phyloP scores from a whole-genome alignment of 2,888 invertebrate genomes.

The Hirtodrosophila trivittata region DNA sequence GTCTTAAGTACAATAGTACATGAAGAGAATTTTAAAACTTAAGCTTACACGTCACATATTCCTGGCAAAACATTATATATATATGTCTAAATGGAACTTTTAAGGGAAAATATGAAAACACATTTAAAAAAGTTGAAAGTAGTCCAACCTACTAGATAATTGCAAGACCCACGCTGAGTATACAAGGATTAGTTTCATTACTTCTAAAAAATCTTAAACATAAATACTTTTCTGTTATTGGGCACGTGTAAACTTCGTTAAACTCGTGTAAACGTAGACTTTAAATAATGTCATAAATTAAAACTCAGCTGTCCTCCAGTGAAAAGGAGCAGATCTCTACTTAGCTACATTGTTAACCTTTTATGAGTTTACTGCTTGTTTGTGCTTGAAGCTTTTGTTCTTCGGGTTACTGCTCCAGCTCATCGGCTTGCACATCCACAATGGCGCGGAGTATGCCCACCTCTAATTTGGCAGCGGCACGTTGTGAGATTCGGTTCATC shows the following conservation, averaged over 20 bases:
- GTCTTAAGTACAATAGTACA: too few species aligned
- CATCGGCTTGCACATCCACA: conserved; percentile 82
- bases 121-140: too few species aligned
- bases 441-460: conserved; percentile 82
- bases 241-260: conserved; percentile 4
- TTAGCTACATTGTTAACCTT: conserved; percentile 24
- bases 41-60: too few species aligned
- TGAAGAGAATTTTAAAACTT: too few species aligned
- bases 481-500: conserved; percentile 80
- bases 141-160: too few species aligned
- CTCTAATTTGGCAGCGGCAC: conserved; percentile 81
- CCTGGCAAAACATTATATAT: too few species aligned
- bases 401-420: conserved; percentile 71
- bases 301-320: conserved; percentile 9
- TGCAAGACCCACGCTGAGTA: too few species aligned
- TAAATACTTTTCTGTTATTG: not conserved
- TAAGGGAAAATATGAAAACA: too few species aligned
- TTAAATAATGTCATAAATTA: conserved; percentile 24
- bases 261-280: conserved; percentile 20
- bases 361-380: conserved; percentile 8
- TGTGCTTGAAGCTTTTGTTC: not conserved
- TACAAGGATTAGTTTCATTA: too few species aligned
- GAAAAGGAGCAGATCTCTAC: conserved; percentile 11
- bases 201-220: not conserved
- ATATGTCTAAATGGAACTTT: too few species aligned